Percentiles rank a stretch among this genome's conserved stretches.
phyloP scores from a whole-genome alignment of 2,888 invertebrate genomes.

The Lasius platythorax region DNA sequence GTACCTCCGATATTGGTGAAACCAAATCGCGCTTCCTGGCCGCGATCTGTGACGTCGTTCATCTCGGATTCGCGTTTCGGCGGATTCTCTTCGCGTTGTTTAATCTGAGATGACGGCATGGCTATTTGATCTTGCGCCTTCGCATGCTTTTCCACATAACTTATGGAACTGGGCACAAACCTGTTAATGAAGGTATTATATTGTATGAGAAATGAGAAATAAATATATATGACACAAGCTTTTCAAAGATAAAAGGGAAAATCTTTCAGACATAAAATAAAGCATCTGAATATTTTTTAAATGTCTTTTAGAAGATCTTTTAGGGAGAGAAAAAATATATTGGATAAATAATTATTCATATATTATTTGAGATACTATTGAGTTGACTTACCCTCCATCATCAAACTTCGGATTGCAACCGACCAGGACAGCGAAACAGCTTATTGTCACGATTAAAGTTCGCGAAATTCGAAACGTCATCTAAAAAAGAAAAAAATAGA shows the following conservation, averaged over 20 bases:
- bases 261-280: not conserved
- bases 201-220: not conserved
- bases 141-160: conserved; percentile 79
- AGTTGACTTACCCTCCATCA: conserved; percentile 79
- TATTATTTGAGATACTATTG: not conserved
- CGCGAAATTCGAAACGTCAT: conserved; percentile 65
- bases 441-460: conserved; percentile 32
- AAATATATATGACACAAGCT: not conserved
- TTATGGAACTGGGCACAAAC: conserved; percentile 86
- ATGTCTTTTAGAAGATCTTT: not conserved
- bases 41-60: conserved; percentile 79
- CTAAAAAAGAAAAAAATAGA: conserved; percentile 62
- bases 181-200: conserved; percentile 67
- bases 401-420: conserved; percentile 81
- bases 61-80: conserved; percentile 71
- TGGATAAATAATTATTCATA: not conserved
- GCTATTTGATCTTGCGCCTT: conserved; percentile 82
- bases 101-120: conserved; percentile 76
- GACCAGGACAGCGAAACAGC: conserved; percentile 60
- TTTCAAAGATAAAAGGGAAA: not conserved
- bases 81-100: conserved; percentile 71
- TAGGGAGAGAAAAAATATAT: not conserved
- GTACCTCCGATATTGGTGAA: conserved; percentile 84
- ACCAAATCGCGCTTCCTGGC: conserved; percentile 85
- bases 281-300: not conserved